A percentile compares a stretch with the other conserved stretches of the same genome.
Evolutionary conservation across 2,797 vertebrate species (phyloP).

Genomic region (Gymnopithys bicolor): DNA sequence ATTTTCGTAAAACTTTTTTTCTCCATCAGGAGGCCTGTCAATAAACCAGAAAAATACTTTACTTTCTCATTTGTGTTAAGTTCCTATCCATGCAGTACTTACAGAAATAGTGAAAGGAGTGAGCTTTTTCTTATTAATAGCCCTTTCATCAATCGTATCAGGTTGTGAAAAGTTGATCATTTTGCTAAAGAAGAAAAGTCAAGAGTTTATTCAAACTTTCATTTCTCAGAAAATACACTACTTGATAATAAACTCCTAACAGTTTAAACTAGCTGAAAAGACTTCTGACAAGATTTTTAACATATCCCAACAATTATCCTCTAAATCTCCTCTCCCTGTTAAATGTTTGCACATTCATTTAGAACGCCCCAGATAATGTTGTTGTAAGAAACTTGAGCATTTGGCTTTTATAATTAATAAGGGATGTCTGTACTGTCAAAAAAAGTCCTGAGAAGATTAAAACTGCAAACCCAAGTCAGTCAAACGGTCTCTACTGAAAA

Average conservation of each 20-base stretch:
- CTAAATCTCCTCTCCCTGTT: not conserved
- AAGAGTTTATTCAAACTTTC: constrained; percentile 30
- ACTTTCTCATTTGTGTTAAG: not conserved
- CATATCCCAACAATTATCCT: not conserved
- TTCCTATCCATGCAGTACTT: constrained; percentile 73
- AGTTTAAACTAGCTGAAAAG: not conserved
- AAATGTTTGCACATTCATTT: not conserved
- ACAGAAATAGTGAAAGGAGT: constrained; percentile 94
- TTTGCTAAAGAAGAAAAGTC: constrained; percentile 83
- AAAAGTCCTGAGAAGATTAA: not conserved
- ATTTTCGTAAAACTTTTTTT: not conserved
- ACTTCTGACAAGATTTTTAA: not conserved
- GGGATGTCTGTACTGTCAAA: not conserved
- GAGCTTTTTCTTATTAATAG: constrained; percentile 94
- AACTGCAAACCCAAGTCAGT: not conserved
- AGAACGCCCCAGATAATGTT: not conserved
- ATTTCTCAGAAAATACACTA: not conserved
- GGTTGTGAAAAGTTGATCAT: constrained; percentile 96
- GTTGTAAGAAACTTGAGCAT: not conserved
- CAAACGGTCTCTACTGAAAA: not conserved
- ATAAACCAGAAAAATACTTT: not conserved
- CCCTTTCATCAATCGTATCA: constrained; percentile 96
- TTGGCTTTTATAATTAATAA: not conserved
- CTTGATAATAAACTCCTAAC: not conserved
- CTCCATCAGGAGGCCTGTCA: not conserved